Evolutionary conservation across 2,113 vertebrate species (phyloP), one percentile per base, ranked within the genome.

Genomic region (Toxostoma redivivum): DNA sequence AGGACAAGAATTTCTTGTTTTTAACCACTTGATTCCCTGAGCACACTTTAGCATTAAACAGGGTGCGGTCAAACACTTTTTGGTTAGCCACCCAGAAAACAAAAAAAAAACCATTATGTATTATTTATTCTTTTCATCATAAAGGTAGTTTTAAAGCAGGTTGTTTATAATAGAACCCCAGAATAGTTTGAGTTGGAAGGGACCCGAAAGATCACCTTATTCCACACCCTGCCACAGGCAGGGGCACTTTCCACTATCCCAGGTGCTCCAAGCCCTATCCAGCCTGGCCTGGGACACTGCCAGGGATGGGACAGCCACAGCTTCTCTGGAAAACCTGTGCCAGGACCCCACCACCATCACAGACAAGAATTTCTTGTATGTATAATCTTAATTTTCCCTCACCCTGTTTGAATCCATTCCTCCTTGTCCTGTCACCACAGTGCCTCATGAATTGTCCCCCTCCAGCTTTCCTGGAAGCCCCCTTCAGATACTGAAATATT

Each of bases 371-470:
- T 71, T 31, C 8, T 27, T 48, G 14, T 12, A 12, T 12, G 6
- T 15, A 12, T 19, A 33, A 48, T 5, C 5, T 30, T 8, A 53
- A 45, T 30, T 60, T 40, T 28, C 13, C 20, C 24, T 40, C 14
- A 25, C 31, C 45, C 13, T 33, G 8, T 30, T 45, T 45, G 16
- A 60, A 18, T 3, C 3, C 12, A 14, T 45, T 66, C 6, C 2
- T 42, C 6, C 4, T 24, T 58, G 2, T 45, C 4, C 28, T 38
- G 16, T 58, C 19, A 14, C 13, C 30, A 20, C 8, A 38, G 2
- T 12, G 33, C 12, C 28, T 51, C 1, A 2, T 16, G 28, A 28
- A 38, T 4, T 1, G 4, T 24, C 2, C 22, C 4, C n/a, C 37
- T 42, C 53, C 11, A 16, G 1, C 7, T 44, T 44, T 31, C 31